These are phyloP conservation scores for Thinocorus orbignyianus DNA, from an alignment of 2,113 vertebrate genomes.

Conservation along the genomic window DNA sequence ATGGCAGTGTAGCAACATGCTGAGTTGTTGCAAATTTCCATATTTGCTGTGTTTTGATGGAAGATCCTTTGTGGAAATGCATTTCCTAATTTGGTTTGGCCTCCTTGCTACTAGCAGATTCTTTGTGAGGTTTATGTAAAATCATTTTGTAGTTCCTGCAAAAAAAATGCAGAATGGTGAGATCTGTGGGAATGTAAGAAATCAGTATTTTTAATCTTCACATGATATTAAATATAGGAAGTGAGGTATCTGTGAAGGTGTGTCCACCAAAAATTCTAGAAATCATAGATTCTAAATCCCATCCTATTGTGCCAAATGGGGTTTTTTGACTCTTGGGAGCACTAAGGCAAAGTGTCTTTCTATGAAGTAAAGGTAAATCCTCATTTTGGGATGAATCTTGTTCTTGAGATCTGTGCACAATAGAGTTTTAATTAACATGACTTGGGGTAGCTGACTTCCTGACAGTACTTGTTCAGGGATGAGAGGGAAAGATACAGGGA, in stretches of 20 bases:
- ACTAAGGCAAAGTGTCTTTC: neutral
- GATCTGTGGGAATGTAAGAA: neutral
- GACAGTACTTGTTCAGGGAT: neutral
- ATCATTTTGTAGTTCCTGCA: neutral
- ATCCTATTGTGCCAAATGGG: neutral
- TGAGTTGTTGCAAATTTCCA: constrained; percentile 43
- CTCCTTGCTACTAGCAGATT: neutral
- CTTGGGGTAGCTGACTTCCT: neutral
- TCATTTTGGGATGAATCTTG: neutral
- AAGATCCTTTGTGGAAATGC: neutral
- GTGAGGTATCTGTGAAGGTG: neutral
- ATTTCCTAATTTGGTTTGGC: constrained; percentile 16
- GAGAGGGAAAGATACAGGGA: neutral
- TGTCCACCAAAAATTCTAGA: neutral
- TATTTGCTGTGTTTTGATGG: constrained; percentile 37
- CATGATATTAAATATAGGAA: neutral
- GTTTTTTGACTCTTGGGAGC: neutral
- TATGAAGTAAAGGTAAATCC: neutral
- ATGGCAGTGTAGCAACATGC: constrained; percentile 10
- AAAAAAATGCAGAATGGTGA: neutral
- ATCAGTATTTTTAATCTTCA: neutral
- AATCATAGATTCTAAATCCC: too few relatives aligned
- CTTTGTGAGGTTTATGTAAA: constrained; percentile 5
- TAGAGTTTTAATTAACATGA: neutral
- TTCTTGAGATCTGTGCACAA: neutral